These are phyloP conservation scores for Diachasmimorpha longicaudata DNA, from an alignment of 1,140 invertebrate genomes.

Conservation along the genomic window DNA sequence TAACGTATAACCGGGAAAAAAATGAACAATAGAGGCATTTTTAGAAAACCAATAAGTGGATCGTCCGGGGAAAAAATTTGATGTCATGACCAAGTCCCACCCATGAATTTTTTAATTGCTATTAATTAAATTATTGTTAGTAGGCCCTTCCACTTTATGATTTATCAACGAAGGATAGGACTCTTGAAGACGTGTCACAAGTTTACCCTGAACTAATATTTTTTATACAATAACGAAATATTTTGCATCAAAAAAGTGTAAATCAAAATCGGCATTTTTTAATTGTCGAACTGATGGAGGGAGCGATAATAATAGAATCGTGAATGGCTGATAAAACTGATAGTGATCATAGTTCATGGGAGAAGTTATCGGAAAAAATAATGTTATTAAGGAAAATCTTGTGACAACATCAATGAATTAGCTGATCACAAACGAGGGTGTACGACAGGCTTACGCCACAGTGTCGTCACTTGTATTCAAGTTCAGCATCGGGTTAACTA, in stretches of 20 bases:
- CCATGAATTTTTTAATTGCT: too few species aligned
- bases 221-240: too few species aligned
- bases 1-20: neutral
- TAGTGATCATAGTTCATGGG: neutral
- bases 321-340: neutral
- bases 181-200: too few species aligned
- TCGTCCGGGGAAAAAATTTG: neutral
- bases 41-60: neutral
- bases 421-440: neutral
- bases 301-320: too few species aligned
- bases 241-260: too few species aligned
- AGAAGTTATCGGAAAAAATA: neutral
- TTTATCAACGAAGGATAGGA: too few species aligned
- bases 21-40: neutral
- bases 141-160: too few species aligned
- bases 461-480: conserved; percentile 7
- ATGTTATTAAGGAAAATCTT: neutral
- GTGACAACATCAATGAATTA: neutral
- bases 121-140: too few species aligned
- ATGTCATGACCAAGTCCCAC: too few species aligned
- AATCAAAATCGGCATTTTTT: too few species aligned
- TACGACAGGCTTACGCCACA: neutral
- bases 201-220: too few species aligned
- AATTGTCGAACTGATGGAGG: too few species aligned
- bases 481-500: conserved; percentile 39